Evolutionary conservation across 1,140 invertebrate species (phyloP), one percentile per base, ranked within the genome.

Genomic region (Proctacanthus coquilletti): DNA sequence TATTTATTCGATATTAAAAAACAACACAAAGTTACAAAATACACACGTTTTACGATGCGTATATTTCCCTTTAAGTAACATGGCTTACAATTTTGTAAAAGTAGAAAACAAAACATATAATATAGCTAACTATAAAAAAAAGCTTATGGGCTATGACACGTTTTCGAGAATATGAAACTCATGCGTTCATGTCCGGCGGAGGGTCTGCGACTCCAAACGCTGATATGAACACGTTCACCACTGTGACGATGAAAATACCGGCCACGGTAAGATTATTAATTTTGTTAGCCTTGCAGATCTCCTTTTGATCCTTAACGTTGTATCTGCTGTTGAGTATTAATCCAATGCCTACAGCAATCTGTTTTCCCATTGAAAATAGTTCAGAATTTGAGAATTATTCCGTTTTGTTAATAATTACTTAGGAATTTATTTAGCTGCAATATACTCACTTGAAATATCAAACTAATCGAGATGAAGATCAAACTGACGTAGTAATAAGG

Each of bases 121-220:
- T n/a, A n/a, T n/a, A n/a, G n/a, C n/a, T n/a, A n/a, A n/a, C n/a
- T n/a, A n/a, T n/a, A n/a, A n/a, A n/a, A n/a, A n/a, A n/a, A n/a
- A n/a, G n/a, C n/a, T n/a, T n/a, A n/a, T n/a, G n/a, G n/a, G n/a
- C n/a, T n/a, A n/a, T n/a, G n/a, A n/a, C n/a, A n/a, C n/a, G 39
- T 86, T 83, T 42, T 85, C 80, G 60, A 86, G 87, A 4, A 80
- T 65, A 61, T 86, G 85, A 11, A 81, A 67, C 48, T 86, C 80
- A 4, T 72, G 71, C 2, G 65, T 64, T 13, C 68, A 47, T 4
- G 53, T 39, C 18, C n/a, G n/a, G 17, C 41, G 40, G 21, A 42
- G 48, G 20, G 13, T 14, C 10, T 25, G 73, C 70, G 6, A 84
- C 75, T 14, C 80, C 78, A 60, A 85, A 85, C 1, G 80, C 76